These are phyloP conservation scores for Hypsibius dujardini DNA, from an alignment of 1,140 invertebrate genomes.

Conservation along the genomic window DNA sequence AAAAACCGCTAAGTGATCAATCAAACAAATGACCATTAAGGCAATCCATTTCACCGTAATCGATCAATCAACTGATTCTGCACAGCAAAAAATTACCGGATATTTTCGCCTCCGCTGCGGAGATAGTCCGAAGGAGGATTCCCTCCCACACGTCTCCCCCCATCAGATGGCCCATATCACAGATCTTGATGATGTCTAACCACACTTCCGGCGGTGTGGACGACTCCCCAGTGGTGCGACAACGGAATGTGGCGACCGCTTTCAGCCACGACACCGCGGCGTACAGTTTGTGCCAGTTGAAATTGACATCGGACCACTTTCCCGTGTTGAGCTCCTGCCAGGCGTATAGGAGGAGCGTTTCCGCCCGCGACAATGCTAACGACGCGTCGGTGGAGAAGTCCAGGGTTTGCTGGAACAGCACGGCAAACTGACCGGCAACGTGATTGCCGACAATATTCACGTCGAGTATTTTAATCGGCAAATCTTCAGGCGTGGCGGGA, in stretches of 20 bases:
- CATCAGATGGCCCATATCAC: conserved; percentile 64
- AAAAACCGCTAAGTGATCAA: no score
- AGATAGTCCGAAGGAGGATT: conserved; percentile 1
- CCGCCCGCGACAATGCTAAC: background rate
- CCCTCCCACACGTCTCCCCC: conserved; percentile 34
- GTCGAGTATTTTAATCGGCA: no score
- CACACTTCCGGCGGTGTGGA: conserved; percentile 26
- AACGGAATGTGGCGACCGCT: conserved; percentile 26
- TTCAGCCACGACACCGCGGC: conserved; percentile 38
- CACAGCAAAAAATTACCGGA: no score
- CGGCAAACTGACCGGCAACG: no score
- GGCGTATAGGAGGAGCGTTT: conserved; percentile 44
- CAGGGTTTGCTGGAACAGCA: no score
- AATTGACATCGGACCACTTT: conserved; percentile 57
- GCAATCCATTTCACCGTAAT: no score
- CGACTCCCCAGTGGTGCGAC: conserved; percentile 17
- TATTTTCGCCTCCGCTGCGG: background rate
- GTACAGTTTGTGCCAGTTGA: conserved; percentile 37
- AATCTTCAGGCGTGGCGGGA: no score
- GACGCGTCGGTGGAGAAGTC: no score
- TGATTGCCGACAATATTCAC: no score
- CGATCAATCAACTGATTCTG: no score
- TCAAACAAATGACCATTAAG: no score
- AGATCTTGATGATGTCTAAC: conserved; percentile 44
- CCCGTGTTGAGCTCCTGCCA: conserved; percentile 68